Percentiles rank a stretch among this genome's conserved stretches.
Conservation (phyloP, 1,140 invertebrate species). For the Rhagoletis zephyria region DNA sequence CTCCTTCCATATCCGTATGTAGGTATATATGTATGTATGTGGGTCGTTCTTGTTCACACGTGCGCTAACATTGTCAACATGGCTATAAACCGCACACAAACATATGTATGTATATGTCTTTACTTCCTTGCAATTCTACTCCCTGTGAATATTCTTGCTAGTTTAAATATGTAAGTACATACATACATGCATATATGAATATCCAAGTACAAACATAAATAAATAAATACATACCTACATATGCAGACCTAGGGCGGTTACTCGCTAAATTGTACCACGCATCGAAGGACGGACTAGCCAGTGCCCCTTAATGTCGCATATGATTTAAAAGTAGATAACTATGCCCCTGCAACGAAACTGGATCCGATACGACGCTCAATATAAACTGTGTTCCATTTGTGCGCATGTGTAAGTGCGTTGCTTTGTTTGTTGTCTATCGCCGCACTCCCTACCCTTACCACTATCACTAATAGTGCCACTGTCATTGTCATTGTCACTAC, state of each 20-base stretch:
- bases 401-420: background rate
- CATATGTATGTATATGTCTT: background rate
- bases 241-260: conserved; percentile 20
- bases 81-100: conserved; percentile 1
- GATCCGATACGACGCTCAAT: background rate
- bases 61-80: conserved; percentile 24
- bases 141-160: too few species aligned
- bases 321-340: conserved; percentile 4
- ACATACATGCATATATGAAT: background rate
- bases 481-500: conserved; percentile 17
- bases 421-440: background rate
- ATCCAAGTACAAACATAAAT: background rate
- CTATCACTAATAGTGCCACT: background rate
- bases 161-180: background rate
- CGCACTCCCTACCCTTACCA: background rate
- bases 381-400: background rate
- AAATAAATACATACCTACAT: background rate
- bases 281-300: conserved; percentile 21
- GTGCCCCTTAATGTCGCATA: conserved; percentile 40
- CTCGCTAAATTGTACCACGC: background rate
- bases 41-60: conserved; percentile 28
- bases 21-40: too few species aligned
- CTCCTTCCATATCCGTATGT: background rate
- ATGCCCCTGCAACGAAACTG: background rate
- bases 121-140: too few species aligned